phyloP scores from a whole-genome alignment of 2,888 invertebrate species.

The Chrysodeixis includens region DNA sequence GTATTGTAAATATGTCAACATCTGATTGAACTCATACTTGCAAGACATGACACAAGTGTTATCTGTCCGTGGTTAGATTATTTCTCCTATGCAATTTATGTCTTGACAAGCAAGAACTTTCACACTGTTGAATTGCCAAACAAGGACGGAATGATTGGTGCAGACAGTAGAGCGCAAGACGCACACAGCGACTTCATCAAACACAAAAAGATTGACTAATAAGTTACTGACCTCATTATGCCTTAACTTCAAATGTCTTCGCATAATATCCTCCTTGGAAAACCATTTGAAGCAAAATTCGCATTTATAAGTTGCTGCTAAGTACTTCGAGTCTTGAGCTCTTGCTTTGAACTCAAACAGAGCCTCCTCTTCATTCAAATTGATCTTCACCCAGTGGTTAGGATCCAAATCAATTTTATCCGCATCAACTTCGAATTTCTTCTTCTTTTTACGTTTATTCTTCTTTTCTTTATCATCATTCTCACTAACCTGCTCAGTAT shows the following conservation, averaged over 20 bases:
- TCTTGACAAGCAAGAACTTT: too few relatives aligned
- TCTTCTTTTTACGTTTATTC: constrained; percentile 6
- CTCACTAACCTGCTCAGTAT: constrained; percentile 1
- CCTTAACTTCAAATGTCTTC: constrained; percentile 71
- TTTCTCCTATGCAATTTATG: too few relatives aligned
- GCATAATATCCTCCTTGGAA: constrained; percentile 76
- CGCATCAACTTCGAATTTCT: constrained; percentile 19
- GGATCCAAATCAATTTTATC: constrained; percentile 55
- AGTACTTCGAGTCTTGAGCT: constrained; percentile 70
- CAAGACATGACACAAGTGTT: too few relatives aligned
- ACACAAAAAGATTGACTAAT: too few relatives aligned
- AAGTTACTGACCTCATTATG: constrained; percentile 73
- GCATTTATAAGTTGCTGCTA: constrained; percentile 72
- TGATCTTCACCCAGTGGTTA: constrained; percentile 73
- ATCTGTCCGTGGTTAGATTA: too few relatives aligned
- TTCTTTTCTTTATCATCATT: constrained; percentile 7
- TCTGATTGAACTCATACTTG: too few relatives aligned
- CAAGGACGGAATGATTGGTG: too few relatives aligned
- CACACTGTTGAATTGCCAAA: too few relatives aligned
- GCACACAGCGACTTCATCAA: too few relatives aligned
- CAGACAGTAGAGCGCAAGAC: too few relatives aligned
- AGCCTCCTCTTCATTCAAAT: constrained; percentile 77
- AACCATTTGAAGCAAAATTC: constrained; percentile 76
- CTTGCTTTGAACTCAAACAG: constrained; percentile 70
- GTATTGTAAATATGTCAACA: too few relatives aligned